A percentile compares a stretch with the other conserved stretches of the same genome.
Conservation (phyloP, 1,140 invertebrate species). For the Drosophila pectinifera region DNA sequence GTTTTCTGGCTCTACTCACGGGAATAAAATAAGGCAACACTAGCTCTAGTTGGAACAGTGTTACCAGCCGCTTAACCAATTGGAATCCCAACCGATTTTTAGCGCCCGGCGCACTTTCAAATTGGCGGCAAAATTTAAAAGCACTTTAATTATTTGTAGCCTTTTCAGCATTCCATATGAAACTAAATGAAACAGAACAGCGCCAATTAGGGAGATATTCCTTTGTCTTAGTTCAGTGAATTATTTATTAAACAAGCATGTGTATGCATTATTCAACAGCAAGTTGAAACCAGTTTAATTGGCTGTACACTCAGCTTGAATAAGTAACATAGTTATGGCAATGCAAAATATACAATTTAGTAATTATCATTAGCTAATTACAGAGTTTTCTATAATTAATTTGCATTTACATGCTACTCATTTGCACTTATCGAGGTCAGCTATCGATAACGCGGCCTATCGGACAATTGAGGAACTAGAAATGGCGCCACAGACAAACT, state of each 20-base stretch:
- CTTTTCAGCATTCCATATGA: background rate
- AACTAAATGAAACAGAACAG: background rate
- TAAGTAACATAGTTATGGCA: too few species aligned
- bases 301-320: too few species aligned
- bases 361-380: background rate
- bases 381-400: too few species aligned
- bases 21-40: constrained; percentile 25
- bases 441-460: background rate
- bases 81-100: background rate
- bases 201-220: background rate
- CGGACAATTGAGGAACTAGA: background rate
- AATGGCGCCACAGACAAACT: background rate
- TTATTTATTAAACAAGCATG: too few species aligned
- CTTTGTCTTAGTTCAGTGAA: background rate
- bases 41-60: constrained; percentile 20
- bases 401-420: too few species aligned
- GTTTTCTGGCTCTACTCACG: constrained; percentile 54
- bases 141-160: background rate
- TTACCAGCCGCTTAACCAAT: constrained; percentile 1
- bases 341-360: too few species aligned
- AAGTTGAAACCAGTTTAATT: too few species aligned
- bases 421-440: background rate
- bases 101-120: background rate
- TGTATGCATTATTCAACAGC: too few species aligned
- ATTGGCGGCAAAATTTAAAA: background rate